phyloP scores from a whole-genome alignment of 2,113 vertebrate species.

The Eudyptes chrysolophus region DNA sequence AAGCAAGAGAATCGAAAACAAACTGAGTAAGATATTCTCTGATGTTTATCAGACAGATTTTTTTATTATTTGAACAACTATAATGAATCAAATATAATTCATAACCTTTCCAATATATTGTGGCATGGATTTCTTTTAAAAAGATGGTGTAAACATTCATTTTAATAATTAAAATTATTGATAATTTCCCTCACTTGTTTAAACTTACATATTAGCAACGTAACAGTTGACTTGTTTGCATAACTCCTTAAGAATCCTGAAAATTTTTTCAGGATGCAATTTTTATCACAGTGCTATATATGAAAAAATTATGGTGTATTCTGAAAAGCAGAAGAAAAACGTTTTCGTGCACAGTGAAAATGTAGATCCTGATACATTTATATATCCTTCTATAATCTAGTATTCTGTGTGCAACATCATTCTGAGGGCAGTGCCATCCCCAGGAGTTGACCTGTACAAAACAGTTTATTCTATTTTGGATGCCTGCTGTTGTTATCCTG shows the following conservation, averaged over 20 bases:
- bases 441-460: background rate
- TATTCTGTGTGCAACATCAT: background rate
- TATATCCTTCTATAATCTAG: background rate
- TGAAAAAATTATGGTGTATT: background rate
- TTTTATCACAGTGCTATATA: background rate
- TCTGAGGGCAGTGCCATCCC: background rate
- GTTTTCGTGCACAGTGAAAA: background rate
- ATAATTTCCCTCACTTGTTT: background rate
- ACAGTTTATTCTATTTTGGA: background rate
- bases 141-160: background rate
- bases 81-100: background rate
- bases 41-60: background rate
- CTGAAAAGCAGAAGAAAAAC: background rate
- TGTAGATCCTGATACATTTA: background rate
- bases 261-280: background rate
- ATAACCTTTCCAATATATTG: background rate
- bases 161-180: background rate
- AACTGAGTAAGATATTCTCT: conserved; percentile 53
- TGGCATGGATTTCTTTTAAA: background rate
- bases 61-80: background rate
- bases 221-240: background rate
- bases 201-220: background rate
- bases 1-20: conserved; percentile 36
- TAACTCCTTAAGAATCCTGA: background rate
- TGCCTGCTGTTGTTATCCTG: background rate